phyloP scores from a whole-genome alignment of 1,140 invertebrate genomes.

The Glossosoma conforme region DNA sequence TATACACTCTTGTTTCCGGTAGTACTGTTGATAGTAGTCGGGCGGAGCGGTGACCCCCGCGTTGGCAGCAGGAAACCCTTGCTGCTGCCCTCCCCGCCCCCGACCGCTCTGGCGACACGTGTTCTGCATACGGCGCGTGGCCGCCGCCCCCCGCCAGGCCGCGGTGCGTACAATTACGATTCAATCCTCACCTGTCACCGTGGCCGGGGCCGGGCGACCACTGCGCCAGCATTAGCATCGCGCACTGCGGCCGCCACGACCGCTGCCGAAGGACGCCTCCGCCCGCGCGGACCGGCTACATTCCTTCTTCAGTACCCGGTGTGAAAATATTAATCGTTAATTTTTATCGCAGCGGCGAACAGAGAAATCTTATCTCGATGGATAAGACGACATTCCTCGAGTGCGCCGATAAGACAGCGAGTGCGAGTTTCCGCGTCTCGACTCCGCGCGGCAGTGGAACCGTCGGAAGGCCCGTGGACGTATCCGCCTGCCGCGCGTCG shows the following conservation, averaged over 20 bases:
- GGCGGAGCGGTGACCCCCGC: too few relatives aligned
- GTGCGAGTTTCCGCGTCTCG: not conserved
- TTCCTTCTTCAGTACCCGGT: too few relatives aligned
- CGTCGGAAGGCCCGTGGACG: not conserved
- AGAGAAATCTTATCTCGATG: slow-evolving; percentile 24
- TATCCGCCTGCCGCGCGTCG: not conserved
- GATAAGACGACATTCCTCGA: slow-evolving; percentile 19
- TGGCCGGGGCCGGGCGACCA: too few relatives aligned
- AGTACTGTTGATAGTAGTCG: too few relatives aligned
- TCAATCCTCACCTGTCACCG: slow-evolving; percentile 40
- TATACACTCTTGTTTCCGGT: too few relatives aligned
- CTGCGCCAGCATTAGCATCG: too few relatives aligned
- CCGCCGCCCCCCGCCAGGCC: slow-evolving; percentile 4
- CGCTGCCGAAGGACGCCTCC: slow-evolving; percentile 4
- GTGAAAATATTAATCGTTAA: not conserved
- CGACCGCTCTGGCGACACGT: not conserved
- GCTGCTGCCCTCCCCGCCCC: not conserved
- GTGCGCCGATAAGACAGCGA: slow-evolving; percentile 5
- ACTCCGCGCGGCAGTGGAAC: slow-evolving; percentile 2
- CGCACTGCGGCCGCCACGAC: slow-evolving; percentile 3
- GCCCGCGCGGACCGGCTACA: not conserved
- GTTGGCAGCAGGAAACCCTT: not conserved
- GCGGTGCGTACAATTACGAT: slow-evolving; percentile 38
- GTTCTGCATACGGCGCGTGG: not conserved
- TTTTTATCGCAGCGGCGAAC: not conserved